Base-by-base conservation (phyloP, 1,140 invertebrate genomes). In the Brachionus manjavacas region DNA sequence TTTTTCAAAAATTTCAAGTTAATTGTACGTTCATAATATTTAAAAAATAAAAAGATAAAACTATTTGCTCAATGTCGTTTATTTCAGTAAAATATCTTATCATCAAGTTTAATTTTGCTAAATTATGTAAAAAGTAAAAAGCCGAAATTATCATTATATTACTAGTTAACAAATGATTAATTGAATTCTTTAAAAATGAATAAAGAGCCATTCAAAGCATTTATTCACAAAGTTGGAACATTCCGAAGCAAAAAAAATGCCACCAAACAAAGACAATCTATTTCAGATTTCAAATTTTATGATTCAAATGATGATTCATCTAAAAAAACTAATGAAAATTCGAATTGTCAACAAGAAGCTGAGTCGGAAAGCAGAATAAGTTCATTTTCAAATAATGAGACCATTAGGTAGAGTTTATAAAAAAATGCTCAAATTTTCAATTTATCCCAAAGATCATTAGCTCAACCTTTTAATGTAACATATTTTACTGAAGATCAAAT, bases 141-240 rank as follows among this genome's bases (percentile, higher is more conserved):
- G 16, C 1, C 8, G 16, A 60, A 60, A 60, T 60, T 16, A 60
- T 60, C 52, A 8, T 60, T 60, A 60, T 60, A 3, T 60, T 60
- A 23, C 20, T 23, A 60, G 52, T 60, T 60, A 20, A 60, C 35
- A 74, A 41, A 76, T 49, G 72, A 76, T 76, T 52, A 49, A 76
- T 28, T 14, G 14, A 28, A 46, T 9, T 16, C 4, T 31, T 68
- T 31, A 68, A 41, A 64, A 81, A 81, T 81, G 79, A 81, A 55
- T 25, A 81, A 81, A 46, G 79, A 81, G 39, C 79, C 52, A 64
- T 81, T 81, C n/a, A 81, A 81, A n/a, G 41, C 64, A 12, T 64
- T 81, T 68, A 81, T 81, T 35, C 55, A 81, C 28, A 81, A 81
- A 23, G 78, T 80, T 2, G 78, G 78, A 60, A 81, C 79, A 3